Base-by-base conservation (phyloP, 2,113 vertebrate genomes). In the Psophia crepitans region DNA sequence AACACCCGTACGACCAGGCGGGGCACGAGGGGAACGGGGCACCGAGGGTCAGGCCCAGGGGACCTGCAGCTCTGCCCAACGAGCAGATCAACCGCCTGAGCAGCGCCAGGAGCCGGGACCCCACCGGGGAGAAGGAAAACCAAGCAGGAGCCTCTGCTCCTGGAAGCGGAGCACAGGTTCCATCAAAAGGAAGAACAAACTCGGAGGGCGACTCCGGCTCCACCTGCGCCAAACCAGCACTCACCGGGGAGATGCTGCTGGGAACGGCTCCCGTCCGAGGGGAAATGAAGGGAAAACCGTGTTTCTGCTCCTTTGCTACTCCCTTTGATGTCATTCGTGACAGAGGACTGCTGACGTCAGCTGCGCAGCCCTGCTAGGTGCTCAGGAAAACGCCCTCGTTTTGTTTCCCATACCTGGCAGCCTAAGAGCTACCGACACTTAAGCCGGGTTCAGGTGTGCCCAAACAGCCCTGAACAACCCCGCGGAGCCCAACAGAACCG, bases 1-100 rank as follows among this genome's bases (percentile, higher is more conserved):
- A n/a, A 9, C 4, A 44, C 12, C 46, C 5, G 2, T 2, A 2
- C 1, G 8, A 11, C 19, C 69, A 14, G 83, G 13, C 41, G 82
- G 92, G 51, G 80, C 33, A 58, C 2, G 4, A 9, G 20, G 37
- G 77, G 58, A 27, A 26, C 7, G 12, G 64, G 35, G 74, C 32
- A 18, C 43, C 7, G 35, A n/a, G 46, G 56, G n/a, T 77, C 19
- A 51, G 69, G 61, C 41, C 68, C 4, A 32, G n/a, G 65, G 73
- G 20, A 15, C 22, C 43, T 5, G 35, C 60, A 49, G 21, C 75
- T 46, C 81, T 5, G 32, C 24, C 51, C 70, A 26, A 24, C 2
- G 6, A 1, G n/a, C 3, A 32, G 56, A 26, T 1, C 1, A 77
- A 39, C 78, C 60, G 70, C 19, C 30, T 11, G 30, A 46, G 56